Percentiles rank a stretch among this genome's conserved stretches.
These are phyloP conservation scores for Sternotherus odoratus DNA, from an alignment of 2,797 vertebrate species.

Conservation along the genomic window DNA sequence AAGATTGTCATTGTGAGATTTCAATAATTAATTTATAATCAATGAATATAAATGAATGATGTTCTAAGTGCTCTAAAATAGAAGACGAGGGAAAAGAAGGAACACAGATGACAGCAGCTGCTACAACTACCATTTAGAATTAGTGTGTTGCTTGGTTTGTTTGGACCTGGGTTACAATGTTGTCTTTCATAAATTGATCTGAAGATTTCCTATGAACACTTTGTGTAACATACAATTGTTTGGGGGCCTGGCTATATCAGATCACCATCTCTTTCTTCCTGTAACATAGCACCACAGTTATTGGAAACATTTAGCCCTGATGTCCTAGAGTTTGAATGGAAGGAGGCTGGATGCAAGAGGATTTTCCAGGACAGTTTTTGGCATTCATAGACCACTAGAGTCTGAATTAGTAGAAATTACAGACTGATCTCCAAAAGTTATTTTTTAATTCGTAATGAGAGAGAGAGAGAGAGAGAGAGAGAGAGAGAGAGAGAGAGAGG, in stretches of 20 bases:
- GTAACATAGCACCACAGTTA: neutral
- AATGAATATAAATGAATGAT: neutral
- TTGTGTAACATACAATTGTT: neutral
- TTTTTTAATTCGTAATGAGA: neutral
- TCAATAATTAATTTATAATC: constrained; percentile 50
- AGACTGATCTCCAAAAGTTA: neutral
- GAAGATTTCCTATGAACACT: neutral
- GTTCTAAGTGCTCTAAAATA: neutral
- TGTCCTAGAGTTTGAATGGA: neutral
- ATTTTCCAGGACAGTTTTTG: neutral
- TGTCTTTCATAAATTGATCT: neutral
- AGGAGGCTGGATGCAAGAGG: neutral
- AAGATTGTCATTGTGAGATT: neutral
- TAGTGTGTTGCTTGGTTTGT: neutral
- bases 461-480: neutral
- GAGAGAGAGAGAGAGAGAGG: neutral
- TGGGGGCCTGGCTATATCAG: neutral
- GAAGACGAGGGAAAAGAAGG: neutral
- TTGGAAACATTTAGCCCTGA: neutral
- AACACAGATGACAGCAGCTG: neutral
- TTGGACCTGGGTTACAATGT: neutral
- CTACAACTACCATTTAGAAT: neutral
- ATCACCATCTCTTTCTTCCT: neutral
- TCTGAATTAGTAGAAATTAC: neutral
- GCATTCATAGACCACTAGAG: neutral